Evolutionary conservation across 2,797 vertebrate genomes (phyloP), one percentile per base, ranked within the genome.

Genomic region (Champsocephalus gunnari): DNA sequence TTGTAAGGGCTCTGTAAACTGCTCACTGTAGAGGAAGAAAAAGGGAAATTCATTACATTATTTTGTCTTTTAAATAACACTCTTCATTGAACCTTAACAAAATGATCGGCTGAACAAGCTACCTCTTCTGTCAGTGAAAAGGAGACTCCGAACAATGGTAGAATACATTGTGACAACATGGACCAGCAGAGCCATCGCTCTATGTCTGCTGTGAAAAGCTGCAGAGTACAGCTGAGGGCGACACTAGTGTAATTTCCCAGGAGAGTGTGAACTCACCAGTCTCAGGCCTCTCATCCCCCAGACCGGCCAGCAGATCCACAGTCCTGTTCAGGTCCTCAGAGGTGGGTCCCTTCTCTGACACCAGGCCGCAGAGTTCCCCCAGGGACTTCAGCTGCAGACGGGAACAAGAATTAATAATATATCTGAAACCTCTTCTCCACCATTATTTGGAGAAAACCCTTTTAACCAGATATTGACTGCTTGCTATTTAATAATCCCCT

Each of bases 1-100:
- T 99, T 99, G 69, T 99, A 99, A 3, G 98, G 98, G 88, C 97
- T 99, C 92, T 99, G 98, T 75, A 96, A 95, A 83, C 97, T 96
- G 92, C 93, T 97, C 43, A 95, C 98, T 99, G 93, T 50, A 43
- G 68, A 79, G 38, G 11, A 71, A 82, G 76, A 92, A 62, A 75
- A 14, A 68, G 16, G 13, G n/a, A 11, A 9, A 38, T 69, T 28
- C 7, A 38, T 9, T 9, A 9, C 9, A 9, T n/a, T 38, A 58
- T 63, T 44, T 45, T 43, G 34, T 21, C 17, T 24, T 56, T 43
- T 34, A 50, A 60, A 58, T 34, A 19, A 7, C 6, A 63, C 32
- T 62, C 16, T 24, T 59, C 7, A 32, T 57, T 44, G 5, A 0
- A 17, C 6, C 16, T 56, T 34, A 34, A 54, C 44, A 34, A 59